Evolutionary conservation across 1,140 invertebrate genomes (phyloP), one percentile per base, ranked within the genome.

Genomic region (Temnothorax nylanderi): DNA sequence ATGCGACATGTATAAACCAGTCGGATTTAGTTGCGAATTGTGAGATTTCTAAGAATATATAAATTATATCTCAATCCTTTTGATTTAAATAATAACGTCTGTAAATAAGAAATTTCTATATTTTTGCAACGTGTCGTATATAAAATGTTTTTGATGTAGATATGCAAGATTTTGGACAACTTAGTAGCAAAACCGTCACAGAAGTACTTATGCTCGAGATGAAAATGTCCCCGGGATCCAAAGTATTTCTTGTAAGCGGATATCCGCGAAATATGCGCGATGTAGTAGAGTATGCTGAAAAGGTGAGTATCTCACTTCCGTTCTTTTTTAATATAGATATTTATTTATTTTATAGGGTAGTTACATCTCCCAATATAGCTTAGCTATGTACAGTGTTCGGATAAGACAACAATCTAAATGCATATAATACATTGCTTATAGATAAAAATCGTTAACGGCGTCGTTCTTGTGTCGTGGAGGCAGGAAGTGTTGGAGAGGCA

Each of bases 221-320:
- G 96, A 99, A 99, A 96, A 98, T 98, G 97, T 97, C 98, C 78
- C 97, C 97, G 71, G 97, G 97, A 80, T 98, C 98, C 62, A 98
- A 98, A 95, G 98, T 98, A 5, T 99, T 98, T 95, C 96, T 99
- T 21, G 97, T 99, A 34, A 99, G 99, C 85, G 99, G 99, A 60
- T 99, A 99, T 96, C 99, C 99, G 18, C 96, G 99, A 74, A 98
- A 97, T 88, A 98, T 98, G 98, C 95, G 98, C 65, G 98, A 99
- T 93, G 97, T 98, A 2, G 98, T 98, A 0, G 98, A 98, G 94
- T 98, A 98, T 94, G 97, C 98, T 0, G 97, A 98, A 93, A 98
- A 98, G 96, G 98, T 98, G 95, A 95, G 93, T 90, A 8, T 62
- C 11, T 56, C 5, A 26, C 34, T 10, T n/a, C 11, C 44, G 21